Evolutionary conservation across 2,113 vertebrate genomes (phyloP).

Genomic region (Ctenodactylus gundi): DNA sequence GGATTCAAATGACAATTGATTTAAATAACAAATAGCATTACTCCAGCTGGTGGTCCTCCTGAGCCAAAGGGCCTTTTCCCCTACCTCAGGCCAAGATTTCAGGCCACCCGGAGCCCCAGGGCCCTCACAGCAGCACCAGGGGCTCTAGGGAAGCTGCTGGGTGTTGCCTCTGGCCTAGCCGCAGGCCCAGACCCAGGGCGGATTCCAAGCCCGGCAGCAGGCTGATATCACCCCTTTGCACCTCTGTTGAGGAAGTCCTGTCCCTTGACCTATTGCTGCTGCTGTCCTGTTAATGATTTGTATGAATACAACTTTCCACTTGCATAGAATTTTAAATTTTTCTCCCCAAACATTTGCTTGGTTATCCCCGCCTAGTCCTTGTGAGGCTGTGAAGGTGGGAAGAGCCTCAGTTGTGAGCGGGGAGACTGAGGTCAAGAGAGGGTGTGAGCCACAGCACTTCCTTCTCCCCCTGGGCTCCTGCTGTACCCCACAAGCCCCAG

Average conservation of each 20-base stretch:
- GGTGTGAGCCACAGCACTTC: background rate
- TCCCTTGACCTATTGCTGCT: background rate
- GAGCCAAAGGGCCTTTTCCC: background rate
- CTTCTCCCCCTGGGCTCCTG: background rate
- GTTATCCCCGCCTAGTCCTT: background rate
- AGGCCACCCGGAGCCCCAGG: background rate
- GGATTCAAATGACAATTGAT: background rate
- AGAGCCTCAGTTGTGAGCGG: background rate
- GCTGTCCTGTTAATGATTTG: background rate
- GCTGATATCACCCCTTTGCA: background rate
- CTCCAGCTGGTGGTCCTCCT: background rate
- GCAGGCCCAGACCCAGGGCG: background rate
- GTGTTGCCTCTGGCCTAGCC: fast-evolving
- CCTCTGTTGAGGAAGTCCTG: background rate
- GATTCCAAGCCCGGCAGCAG: background rate
- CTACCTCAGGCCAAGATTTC: background rate
- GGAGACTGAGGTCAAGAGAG: background rate
- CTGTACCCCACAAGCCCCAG: background rate
- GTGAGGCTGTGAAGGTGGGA: background rate
- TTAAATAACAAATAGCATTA: background rate
- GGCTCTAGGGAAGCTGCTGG: fast-evolving
- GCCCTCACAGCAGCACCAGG: fast-evolving
- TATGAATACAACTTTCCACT: background rate
- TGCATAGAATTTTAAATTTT: background rate
- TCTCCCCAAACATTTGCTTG: background rate